These are phyloP conservation scores for Patella depressa DNA, from an alignment of 2,888 invertebrate genomes.

Conservation along the genomic window DNA sequence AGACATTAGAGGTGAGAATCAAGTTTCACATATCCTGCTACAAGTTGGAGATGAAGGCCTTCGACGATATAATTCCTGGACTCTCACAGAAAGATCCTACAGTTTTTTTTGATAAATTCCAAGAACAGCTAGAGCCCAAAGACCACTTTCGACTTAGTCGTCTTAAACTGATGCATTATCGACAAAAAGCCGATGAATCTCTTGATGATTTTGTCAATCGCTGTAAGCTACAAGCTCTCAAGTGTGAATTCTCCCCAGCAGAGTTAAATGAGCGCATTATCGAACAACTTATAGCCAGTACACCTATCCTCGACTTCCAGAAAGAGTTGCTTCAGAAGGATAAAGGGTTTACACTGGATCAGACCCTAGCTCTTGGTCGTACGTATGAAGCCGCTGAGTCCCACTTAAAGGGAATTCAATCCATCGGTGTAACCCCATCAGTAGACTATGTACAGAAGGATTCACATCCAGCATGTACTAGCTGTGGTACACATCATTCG, in stretches of 20 bases:
- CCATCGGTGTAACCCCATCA: too few relatives aligned
- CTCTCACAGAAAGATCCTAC: neutral
- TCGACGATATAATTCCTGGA: neutral
- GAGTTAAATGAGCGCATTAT: neutral
- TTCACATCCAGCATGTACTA: neutral
- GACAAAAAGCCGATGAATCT: neutral
- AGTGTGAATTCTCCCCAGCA: neutral
- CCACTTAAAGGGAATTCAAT: neutral
- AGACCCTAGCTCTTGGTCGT: neutral
- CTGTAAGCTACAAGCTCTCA: neutral
- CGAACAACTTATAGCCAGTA: neutral
- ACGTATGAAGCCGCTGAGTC: neutral
- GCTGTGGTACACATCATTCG: neutral
- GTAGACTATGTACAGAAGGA: too few relatives aligned
- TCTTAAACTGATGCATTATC: neutral
- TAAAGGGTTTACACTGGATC: neutral
- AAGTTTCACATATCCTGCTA: neutral
- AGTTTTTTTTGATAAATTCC: neutral
- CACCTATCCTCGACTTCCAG: neutral
- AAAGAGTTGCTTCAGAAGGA: neutral
- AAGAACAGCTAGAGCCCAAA: neutral
- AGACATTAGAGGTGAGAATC: neutral
- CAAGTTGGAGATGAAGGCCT: neutral
- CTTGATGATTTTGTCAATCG: slow-evolving; percentile 3
- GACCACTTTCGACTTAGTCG: slow-evolving; percentile 6